Evolutionary conservation across 1,140 invertebrate species (phyloP).

Genomic region (Procambarus clarkii): DNA sequence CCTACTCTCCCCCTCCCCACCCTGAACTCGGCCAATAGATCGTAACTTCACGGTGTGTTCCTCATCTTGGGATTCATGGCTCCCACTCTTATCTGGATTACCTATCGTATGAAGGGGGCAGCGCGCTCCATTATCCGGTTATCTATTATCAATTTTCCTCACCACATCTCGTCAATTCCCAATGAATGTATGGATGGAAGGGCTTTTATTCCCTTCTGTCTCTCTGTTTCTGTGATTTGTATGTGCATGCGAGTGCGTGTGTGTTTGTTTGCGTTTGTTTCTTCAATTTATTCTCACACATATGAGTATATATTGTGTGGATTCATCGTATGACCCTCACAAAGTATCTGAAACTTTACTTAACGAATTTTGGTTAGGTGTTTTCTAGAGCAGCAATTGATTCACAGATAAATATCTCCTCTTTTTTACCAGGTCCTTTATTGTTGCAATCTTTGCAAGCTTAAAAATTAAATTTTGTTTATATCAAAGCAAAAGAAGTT

Average conservation of each 20-base stretch:
- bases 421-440: too few relatives aligned
- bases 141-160: conserved; percentile 42
- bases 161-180: conserved; percentile 35
- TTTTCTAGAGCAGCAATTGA: too few relatives aligned
- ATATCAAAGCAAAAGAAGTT: too few relatives aligned
- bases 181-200: conserved; percentile 4
- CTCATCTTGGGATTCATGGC: conserved; percentile 26
- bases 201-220: not conserved
- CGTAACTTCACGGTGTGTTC: not conserved
- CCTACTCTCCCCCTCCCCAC: not conserved
- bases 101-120: conserved; percentile 29
- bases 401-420: too few relatives aligned
- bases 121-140: conserved; percentile 19
- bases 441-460: too few relatives aligned
- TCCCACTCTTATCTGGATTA: conserved; percentile 26
- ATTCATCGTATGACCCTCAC: not conserved
- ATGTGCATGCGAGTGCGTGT: not conserved
- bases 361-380: too few relatives aligned
- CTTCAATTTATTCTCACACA: not conserved
- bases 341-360: not conserved
- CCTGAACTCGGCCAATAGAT: conserved; percentile 3
- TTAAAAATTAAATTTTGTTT: too few relatives aligned
- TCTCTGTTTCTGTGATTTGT: conserved; percentile 3
- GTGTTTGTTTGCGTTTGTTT: not conserved
- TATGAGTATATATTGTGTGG: too few relatives aligned